Base-by-base conservation (phyloP, 1,140 invertebrate genomes). In the Telenomus remus region DNA sequence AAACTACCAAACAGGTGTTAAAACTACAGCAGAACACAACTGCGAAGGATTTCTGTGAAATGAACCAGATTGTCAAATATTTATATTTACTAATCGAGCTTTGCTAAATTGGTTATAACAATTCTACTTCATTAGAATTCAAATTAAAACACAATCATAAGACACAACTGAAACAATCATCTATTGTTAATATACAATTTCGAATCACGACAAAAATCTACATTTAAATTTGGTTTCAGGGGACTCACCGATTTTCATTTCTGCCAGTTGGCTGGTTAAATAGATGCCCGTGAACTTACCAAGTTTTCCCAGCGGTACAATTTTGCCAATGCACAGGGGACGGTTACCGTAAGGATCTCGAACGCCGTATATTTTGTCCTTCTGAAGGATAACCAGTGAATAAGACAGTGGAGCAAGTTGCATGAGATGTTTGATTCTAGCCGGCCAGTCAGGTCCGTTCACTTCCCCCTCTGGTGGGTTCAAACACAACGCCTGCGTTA, bases 291-390 rank as follows among this genome's bases (percentile, higher is more conserved):
- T 47, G 35, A 63, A 79, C 79, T 77, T 56, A 85, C 84, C 82
- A 42, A 87, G 70, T 47, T 86, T 86, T 42, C 92, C 92, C 19
- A 93, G 84, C 6, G 95, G 92, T 11, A 96, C 89, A 10, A 99
- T 94, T 89, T 96, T 97, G 15, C 97, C 97, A 48, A 99, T 89
- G 84, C 97, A 98, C 0, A 99, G 90, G 0, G 98, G 98, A 39
- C 97, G 89, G 89, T 99, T 99, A 7, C 98, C 98, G 85, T 95
- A 98, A 0, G 97, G 96, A 89, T 99, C 98, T 55, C 98, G 86
- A 0, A 98, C 94, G 0, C 96, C 97, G 84, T 97, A 99, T 77
- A 99, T 96, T 77, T 93, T 93, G 84, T 99, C 96, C 81, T 95
- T 93, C 78, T 96, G 92, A 94, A 99, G 96, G 15, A 99, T 94